phyloP scores from a whole-genome alignment of 2,797 vertebrate genomes.

The Sylvilagus floridanus region DNA sequence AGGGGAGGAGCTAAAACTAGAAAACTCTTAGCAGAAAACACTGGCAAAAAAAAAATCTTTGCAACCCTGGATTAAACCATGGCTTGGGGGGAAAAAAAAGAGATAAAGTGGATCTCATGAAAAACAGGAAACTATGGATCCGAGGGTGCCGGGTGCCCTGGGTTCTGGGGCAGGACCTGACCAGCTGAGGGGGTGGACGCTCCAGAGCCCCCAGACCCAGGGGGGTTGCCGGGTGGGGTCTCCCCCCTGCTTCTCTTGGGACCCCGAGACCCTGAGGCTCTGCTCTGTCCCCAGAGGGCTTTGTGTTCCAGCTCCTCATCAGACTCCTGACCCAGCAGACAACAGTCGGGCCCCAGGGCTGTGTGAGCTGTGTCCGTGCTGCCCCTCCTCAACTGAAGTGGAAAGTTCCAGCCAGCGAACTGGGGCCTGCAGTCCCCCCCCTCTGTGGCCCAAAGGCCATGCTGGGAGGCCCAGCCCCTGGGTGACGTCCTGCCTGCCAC shows the following conservation, averaged over 20 bases:
- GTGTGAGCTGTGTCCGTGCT: background rate
- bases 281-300: background rate
- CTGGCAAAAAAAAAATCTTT: background rate
- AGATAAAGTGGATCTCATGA: background rate
- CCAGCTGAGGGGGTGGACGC: too few species aligned
- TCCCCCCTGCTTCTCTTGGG: too few species aligned
- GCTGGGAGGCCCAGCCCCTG: background rate
- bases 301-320: background rate
- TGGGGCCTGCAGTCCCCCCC: background rate
- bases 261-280: too few species aligned
- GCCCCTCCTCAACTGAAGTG: too few species aligned
- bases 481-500: background rate
- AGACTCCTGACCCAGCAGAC: background rate
- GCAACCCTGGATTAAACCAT: background rate
- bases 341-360: background rate
- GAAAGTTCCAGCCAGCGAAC: too few species aligned
- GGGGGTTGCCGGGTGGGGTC: too few species aligned
- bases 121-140: background rate
- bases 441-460: background rate
- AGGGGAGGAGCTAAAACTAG: background rate
- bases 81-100: background rate
- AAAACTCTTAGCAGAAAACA: conserved; percentile 27
- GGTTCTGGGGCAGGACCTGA: background rate
- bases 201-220: too few species aligned
- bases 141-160: background rate